Evolutionary conservation across 2,888 invertebrate species (phyloP).

Genomic region (Ypsolopha scabrella): DNA sequence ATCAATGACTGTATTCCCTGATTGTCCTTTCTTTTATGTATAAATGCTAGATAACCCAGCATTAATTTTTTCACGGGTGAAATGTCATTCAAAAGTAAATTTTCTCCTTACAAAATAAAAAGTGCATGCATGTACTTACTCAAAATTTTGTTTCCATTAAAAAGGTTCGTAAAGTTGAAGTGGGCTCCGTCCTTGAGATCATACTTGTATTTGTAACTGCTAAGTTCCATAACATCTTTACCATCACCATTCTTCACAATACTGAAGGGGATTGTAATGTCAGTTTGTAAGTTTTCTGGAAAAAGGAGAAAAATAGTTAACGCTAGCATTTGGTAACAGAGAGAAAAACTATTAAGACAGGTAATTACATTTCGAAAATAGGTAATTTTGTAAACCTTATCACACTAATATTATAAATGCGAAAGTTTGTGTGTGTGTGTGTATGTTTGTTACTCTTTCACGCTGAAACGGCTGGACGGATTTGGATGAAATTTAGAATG

Average conservation of each 20-base stretch:
- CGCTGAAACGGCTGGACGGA: too few relatives aligned
- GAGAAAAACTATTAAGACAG: too few relatives aligned
- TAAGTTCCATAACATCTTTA: conserved; percentile 29
- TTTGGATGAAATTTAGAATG: too few relatives aligned
- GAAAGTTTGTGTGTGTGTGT: too few relatives aligned
- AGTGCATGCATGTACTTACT: conserved; percentile 30
- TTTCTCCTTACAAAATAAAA: background rate
- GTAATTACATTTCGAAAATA: background rate
- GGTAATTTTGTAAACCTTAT: too few relatives aligned
- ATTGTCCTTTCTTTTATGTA: too few relatives aligned
- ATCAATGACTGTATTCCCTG: too few relatives aligned
- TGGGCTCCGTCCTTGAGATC: conserved; percentile 36
- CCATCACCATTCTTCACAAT: conserved; percentile 27
- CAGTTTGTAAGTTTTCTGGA: conserved; percentile 30
- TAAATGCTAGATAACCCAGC: too few relatives aligned
- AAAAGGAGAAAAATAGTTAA: conserved; percentile 8
- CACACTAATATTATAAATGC: too few relatives aligned
- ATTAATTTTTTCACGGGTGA: too few relatives aligned
- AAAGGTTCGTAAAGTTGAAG: conserved; percentile 38
- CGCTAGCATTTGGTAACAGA: background rate
- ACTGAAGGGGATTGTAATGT: conserved; percentile 24
- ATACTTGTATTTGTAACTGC: conserved; percentile 30
- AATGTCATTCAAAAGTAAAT: too few relatives aligned
- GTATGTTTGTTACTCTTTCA: too few relatives aligned
- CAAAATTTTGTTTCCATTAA: conserved; percentile 44